Percentiles rank a stretch among this genome's conserved stretches.
Conservation (phyloP, 2,888 invertebrate genomes). For the Tuberolachnus salignus region DNA sequence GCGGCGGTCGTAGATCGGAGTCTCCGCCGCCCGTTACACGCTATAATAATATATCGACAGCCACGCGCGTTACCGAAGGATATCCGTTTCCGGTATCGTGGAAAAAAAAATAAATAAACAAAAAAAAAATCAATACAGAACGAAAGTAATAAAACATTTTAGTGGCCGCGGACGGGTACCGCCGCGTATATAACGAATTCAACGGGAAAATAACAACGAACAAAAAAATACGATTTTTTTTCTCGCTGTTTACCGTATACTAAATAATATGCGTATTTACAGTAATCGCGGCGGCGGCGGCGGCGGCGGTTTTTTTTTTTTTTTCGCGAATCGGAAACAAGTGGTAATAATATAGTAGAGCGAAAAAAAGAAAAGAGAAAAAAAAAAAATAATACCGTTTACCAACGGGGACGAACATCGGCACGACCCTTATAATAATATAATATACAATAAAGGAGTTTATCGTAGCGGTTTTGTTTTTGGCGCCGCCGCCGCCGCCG, state of each 20-base stretch:
- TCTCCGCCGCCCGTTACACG: neutral
- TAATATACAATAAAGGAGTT: neutral
- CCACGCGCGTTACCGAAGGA: conserved; percentile 21
- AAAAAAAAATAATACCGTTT: too few relatives aligned
- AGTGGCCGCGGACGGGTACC: neutral
- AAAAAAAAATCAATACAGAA: neutral
- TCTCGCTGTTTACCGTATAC: too few relatives aligned
- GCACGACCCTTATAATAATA: conserved; percentile 1
- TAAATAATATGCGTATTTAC: too few relatives aligned
- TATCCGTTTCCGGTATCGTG: conserved; percentile 33
- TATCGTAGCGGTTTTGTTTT: neutral
- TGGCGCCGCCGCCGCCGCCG: conserved; percentile 3
- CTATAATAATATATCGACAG: neutral
- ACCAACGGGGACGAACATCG: neutral
- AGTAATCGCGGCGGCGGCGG: too few relatives aligned
- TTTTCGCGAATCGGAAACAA: too few relatives aligned
- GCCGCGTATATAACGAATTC: too few relatives aligned
- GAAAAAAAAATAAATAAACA: neutral
- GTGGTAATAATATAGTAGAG: too few relatives aligned
- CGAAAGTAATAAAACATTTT: neutral
- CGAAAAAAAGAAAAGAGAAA: too few relatives aligned
- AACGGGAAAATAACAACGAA: too few relatives aligned
- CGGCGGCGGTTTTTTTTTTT: too few relatives aligned
- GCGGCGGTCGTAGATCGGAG: neutral
- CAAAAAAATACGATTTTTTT: too few relatives aligned